Conservation (phyloP, 2,797 vertebrate genomes). For the Phoeniculus purpureus region DNA sequence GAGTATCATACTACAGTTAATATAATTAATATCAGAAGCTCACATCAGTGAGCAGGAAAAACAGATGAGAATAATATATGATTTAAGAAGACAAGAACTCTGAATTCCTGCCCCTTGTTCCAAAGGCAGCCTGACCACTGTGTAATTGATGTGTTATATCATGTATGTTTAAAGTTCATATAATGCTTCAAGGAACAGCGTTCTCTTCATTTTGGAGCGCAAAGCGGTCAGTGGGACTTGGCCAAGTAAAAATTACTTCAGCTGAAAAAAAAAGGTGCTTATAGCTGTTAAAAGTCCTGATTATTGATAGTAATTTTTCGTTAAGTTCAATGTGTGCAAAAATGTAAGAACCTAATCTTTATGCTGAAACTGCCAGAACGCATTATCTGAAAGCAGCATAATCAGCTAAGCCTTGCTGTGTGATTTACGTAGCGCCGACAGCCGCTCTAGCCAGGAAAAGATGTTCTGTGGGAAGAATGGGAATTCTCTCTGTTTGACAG, state of each 20-base stretch:
- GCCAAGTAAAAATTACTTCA: background rate
- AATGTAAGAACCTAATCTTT: constrained; percentile 23
- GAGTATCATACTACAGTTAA: background rate
- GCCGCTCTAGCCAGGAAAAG: background rate
- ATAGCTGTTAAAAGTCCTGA: background rate
- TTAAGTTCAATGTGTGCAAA: background rate
- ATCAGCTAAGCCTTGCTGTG: background rate
- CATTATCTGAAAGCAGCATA: background rate
- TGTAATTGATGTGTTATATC: background rate
- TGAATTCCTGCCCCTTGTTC: background rate
- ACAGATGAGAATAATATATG: background rate
- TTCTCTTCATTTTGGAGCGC: background rate
- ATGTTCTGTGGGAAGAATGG: background rate
- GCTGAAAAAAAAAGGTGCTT: background rate
- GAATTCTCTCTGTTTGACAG: background rate
- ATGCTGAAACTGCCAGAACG: background rate
- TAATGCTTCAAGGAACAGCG: background rate
- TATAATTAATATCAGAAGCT: background rate
- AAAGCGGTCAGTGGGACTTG: background rate
- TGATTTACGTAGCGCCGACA: background rate
- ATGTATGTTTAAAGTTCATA: background rate
- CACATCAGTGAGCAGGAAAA: background rate
- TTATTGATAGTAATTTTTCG: background rate
- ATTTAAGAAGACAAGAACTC: background rate
- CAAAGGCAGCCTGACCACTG: background rate